Percentiles rank a stretch among this genome's conserved stretches.
phyloP scores from a whole-genome alignment of 2,113 vertebrate genomes.

The Argyrosomus japonicus region DNA sequence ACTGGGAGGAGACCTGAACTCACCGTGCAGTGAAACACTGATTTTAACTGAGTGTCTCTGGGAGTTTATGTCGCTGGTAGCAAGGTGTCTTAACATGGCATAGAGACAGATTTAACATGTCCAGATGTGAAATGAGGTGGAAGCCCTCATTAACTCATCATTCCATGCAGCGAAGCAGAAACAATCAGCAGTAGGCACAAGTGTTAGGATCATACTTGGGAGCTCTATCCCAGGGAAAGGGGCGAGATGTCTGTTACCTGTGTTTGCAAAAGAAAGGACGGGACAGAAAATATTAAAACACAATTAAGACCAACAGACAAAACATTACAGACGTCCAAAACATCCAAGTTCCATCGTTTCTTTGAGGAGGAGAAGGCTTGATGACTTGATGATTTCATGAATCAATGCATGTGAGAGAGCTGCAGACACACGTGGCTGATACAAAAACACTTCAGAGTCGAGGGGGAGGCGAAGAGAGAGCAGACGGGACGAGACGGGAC shows the following conservation, averaged over 20 bases:
- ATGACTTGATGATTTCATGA: neutral
- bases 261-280: conserved; percentile 68
- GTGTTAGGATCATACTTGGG: conserved; percentile 84
- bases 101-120: no score
- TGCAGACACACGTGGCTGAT: neutral
- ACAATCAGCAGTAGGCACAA: conserved; percentile 51
- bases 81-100: no score
- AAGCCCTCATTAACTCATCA: conserved; percentile 66
- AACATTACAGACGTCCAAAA: conserved; percentile 1
- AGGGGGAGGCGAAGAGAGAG: neutral
- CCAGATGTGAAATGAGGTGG: conserved; percentile 41
- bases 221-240: conserved; percentile 87
- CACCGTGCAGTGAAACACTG: neutral
- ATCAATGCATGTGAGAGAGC: neutral
- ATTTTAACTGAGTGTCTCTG: no score
- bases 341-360: neutral
- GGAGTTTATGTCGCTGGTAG: no score
- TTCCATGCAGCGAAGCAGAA: conserved; percentile 74
- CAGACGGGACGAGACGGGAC: neutral
- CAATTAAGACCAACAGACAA: neutral
- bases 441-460: neutral
- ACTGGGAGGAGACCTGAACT: neutral
- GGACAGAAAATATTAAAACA: conserved; percentile 45
- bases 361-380: neutral
- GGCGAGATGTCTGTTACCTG: conserved; percentile 80